Conservation (phyloP, 2,797 vertebrate genomes). For the Martes flavigula region DNA sequence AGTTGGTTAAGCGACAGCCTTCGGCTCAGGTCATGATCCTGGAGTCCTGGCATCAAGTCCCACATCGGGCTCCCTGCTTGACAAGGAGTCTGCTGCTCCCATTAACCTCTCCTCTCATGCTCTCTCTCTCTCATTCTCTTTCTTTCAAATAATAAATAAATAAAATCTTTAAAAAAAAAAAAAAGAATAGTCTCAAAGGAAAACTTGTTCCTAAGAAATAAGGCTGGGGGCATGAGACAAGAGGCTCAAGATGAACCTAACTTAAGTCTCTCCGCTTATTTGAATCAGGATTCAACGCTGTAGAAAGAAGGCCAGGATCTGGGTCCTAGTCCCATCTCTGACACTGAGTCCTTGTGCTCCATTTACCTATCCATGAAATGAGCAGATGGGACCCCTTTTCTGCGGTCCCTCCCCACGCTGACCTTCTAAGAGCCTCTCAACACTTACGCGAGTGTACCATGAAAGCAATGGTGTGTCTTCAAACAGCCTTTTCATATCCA, state of each 20-base stretch:
- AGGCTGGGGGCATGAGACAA: background rate
- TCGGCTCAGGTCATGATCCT: too few relatives aligned
- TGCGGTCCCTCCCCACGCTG: background rate
- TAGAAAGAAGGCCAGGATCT: background rate
- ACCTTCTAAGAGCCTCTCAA: background rate
- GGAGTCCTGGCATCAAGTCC: too few relatives aligned
- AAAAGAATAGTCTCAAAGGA: background rate
- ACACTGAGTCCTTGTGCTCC: background rate
- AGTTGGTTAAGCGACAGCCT: too few relatives aligned
- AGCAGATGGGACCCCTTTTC: background rate
- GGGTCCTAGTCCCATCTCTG: background rate
- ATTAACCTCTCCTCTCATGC: too few relatives aligned
- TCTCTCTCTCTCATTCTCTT: too few relatives aligned
- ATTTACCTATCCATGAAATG: background rate
- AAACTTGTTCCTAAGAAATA: background rate
- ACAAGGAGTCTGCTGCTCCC: too few relatives aligned
- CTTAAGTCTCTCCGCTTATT: background rate
- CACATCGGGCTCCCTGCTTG: too few relatives aligned
- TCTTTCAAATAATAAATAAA: too few relatives aligned
- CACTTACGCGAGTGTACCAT: conserved; percentile 85
- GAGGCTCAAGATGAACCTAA: background rate
- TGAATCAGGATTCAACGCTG: background rate
- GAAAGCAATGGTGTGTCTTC: conserved; percentile 84
- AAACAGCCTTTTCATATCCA: conserved; percentile 84
- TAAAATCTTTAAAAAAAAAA: background rate